Evolutionary conservation across 2,888 invertebrate genomes (phyloP).

Genomic region (Keiferia lycopersicella): DNA sequence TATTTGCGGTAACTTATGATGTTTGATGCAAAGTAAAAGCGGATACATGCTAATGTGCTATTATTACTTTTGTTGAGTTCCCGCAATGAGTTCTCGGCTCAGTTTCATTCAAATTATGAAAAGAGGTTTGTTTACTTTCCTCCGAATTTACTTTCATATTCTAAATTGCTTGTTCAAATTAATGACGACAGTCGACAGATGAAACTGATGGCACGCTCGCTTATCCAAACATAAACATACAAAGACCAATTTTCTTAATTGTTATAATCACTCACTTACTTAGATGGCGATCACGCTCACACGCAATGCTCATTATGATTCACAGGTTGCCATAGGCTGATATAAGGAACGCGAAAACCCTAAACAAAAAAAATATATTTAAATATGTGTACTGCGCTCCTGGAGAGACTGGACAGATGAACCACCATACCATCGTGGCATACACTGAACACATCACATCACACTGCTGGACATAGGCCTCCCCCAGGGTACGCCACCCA

Average conservation of each 20-base stretch:
- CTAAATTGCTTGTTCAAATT: conserved; percentile 11
- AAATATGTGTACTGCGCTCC: no score
- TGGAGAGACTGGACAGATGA: no score
- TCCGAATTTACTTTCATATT: conserved; percentile 42
- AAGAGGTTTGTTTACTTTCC: conserved; percentile 44
- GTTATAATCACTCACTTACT: not conserved
- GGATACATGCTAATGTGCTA: conserved; percentile 63
- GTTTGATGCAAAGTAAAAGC: conserved; percentile 60
- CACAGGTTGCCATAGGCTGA: no score
- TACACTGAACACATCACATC: no score
- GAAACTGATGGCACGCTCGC: conserved; percentile 14
- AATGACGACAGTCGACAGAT: not conserved
- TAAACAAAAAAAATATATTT: no score
- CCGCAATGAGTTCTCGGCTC: conserved; percentile 40
- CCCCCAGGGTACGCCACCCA: no score
- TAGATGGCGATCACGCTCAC: no score
- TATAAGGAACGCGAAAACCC: no score
- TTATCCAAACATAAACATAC: not conserved
- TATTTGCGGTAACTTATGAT: conserved; percentile 54
- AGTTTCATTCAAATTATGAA: conserved; percentile 22
- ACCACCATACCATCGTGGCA: no score
- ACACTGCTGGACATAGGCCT: no score
- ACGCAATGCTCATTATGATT: no score
- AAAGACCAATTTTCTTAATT: not conserved
- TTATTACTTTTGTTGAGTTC: conserved; percentile 55